Evolutionary conservation across 2,113 vertebrate species (phyloP), one percentile per base, ranked within the genome.

Genomic region (Rhegmatorhina hoffmannsi): DNA sequence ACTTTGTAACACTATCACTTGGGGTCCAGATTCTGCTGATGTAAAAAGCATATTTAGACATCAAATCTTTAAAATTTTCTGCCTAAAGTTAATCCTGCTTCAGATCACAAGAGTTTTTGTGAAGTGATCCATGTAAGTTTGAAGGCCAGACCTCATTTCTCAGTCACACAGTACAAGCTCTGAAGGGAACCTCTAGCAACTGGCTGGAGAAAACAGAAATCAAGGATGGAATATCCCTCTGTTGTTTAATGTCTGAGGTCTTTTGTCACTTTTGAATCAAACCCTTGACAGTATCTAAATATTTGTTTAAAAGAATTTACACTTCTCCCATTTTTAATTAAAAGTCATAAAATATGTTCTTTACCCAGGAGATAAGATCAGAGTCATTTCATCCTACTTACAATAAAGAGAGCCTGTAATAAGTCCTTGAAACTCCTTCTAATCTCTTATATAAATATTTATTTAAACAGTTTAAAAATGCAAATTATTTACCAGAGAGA

Each of bases 401-500:
- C 69, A 89, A 89, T 50, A 84, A 96, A 90, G n/a, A 59, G 12
- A 94, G 72, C 25, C 36, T 78, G 16, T 87, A 83, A 29, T 89
- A 86, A 83, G 64, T 78, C 94, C 95, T 96, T 96, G 92, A 96
- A 96, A 88, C 23, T 11, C 25, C 44, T 93, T 93, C 77, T 96
- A 92, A 86, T 81, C 33, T 86, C 36, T 26, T 79, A 83, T 31
- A 86, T 92, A 96, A 93, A 95, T 94, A 90, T 91, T 72, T 90
- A 94, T 84, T 95, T 94, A 76, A 67, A 63, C 46, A 87, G 33
- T 74, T 94, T 82, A 29, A 86, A 96, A 89, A 90, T 95, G 6
- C 59, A 94, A 92, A 84, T 96, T 96, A 92, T 96, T 86, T 95
- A 92, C 92, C 86, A 85, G 67, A 81, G 80, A 92, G 62, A 92